A percentile compares a stretch with the other conserved stretches of the same genome.
Evolutionary conservation across 2,888 invertebrate genomes (phyloP).

Genomic region (Patella caerulea): DNA sequence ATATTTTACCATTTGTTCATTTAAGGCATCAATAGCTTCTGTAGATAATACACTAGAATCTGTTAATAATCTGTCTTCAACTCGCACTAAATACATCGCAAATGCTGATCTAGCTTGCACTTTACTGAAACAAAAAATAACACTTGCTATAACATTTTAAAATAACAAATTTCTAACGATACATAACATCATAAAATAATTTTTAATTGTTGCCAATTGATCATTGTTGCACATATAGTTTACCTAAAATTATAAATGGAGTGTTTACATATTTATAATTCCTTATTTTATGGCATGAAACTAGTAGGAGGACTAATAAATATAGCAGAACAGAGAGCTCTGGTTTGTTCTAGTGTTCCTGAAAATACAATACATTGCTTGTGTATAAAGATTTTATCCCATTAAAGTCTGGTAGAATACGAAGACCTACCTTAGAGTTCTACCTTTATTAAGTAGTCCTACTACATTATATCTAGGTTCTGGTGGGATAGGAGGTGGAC

Average conservation of each 20-base stretch:
- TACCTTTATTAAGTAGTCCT: conserved; percentile 62
- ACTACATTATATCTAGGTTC: conserved; percentile 64
- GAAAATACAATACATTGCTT: no score
- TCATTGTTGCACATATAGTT: neutral
- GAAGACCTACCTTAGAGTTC: conserved; percentile 51
- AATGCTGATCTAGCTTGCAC: conserved; percentile 71
- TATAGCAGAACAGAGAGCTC: no score
- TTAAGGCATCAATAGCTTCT: conserved; percentile 67
- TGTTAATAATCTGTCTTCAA: conserved; percentile 67
- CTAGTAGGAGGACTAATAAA: no score
- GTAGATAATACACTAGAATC: conserved; percentile 53
- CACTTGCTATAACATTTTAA: neutral
- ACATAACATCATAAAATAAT: neutral
- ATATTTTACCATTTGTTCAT: conserved; percentile 70
- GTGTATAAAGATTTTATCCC: no score
- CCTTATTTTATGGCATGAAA: no score
- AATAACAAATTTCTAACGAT: neutral
- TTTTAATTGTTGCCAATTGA: neutral
- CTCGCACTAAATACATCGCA: conserved; percentile 69
- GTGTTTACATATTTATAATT: no score
- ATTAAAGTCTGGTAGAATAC: no score
- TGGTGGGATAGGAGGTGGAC: conserved; percentile 42
- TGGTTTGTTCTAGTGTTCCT: no score
- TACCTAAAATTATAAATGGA: neutral
- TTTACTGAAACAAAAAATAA: conserved; percentile 56